Conservation (phyloP, 1,140 invertebrate genomes). For the Gryon sp. region DNA sequence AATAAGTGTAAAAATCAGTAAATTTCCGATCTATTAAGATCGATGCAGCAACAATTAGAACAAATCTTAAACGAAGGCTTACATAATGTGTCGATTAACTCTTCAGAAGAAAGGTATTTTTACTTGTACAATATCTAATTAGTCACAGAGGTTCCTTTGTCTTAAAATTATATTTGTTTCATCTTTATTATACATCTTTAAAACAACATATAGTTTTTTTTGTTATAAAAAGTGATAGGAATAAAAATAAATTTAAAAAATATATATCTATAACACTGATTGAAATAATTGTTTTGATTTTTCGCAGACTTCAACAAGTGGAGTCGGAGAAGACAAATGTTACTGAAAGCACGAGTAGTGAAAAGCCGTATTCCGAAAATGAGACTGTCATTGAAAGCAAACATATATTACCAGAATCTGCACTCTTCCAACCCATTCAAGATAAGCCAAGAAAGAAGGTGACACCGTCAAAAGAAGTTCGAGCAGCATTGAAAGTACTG, state of each 20-base stretch:
- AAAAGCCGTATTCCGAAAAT: conserved; percentile 64
- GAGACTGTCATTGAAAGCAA: conserved; percentile 70
- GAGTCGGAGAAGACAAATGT: conserved; percentile 66
- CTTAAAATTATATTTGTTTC: no score
- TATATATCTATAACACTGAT: no score
- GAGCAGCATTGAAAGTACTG: conserved; percentile 88
- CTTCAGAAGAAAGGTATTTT: conserved; percentile 41
- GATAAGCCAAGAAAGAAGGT: conserved; percentile 76
- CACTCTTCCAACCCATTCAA: conserved; percentile 79
- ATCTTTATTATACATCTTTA: no score
- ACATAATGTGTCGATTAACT: conserved; percentile 31
- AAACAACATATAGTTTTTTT: no score
- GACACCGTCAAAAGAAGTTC: conserved; percentile 85
- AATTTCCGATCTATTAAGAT: conserved; percentile 39
- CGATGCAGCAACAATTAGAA: conserved; percentile 61
- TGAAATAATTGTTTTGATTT: conserved; percentile 2
- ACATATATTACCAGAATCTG: conserved; percentile 74
- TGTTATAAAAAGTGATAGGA: no score
- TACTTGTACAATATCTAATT: neutral
- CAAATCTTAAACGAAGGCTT: conserved; percentile 31
- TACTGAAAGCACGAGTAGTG: conserved; percentile 61
- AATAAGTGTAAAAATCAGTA: conserved; percentile 4
- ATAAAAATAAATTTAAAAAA: no score
- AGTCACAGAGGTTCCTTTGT: no score
- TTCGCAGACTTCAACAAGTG: conserved; percentile 67